These are phyloP conservation scores for Lytechinus pictus DNA, from an alignment of 35 echinoderm and acorn worm species.

Conservation along the genomic window DNA sequence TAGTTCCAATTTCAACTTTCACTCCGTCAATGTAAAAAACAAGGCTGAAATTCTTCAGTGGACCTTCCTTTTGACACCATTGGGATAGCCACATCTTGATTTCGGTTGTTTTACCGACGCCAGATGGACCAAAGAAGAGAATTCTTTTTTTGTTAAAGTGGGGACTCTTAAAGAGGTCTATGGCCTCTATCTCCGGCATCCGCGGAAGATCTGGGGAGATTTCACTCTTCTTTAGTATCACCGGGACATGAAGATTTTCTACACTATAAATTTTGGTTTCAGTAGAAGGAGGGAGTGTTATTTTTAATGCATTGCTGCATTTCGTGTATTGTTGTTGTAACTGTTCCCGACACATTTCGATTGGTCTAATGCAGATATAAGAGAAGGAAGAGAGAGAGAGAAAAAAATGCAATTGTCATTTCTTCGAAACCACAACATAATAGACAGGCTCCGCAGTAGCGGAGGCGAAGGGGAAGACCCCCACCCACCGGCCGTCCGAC, in stretches of 20 bases:
- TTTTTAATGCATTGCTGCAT: not conserved
- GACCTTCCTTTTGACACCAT: not conserved
- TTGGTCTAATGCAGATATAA: not conserved
- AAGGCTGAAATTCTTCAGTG: not conserved
- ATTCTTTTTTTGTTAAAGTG: not conserved
- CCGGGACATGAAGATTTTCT: not conserved
- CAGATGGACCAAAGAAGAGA: not conserved
- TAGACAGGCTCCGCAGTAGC: too few species aligned
- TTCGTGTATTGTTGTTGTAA: not conserved
- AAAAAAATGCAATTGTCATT: not conserved
- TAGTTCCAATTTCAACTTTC: not conserved
- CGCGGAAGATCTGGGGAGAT: not conserved
- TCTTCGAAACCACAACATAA: too few species aligned
- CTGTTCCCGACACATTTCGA: not conserved
- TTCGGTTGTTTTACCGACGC: not conserved
- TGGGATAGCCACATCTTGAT: slow-evolving; percentile 11
- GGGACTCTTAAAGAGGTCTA: not conserved
- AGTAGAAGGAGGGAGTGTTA: not conserved
- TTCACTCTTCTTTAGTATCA: not conserved
- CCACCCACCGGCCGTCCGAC: too few species aligned
- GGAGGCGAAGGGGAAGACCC: too few species aligned
- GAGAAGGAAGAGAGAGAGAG: not conserved
- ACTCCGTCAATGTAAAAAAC: not conserved
- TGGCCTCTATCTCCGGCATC: not conserved
- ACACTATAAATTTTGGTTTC: not conserved